These are phyloP conservation scores for Leptopilina syphax DNA, from an alignment of 2,888 invertebrate genomes.

Conservation along the genomic window DNA sequence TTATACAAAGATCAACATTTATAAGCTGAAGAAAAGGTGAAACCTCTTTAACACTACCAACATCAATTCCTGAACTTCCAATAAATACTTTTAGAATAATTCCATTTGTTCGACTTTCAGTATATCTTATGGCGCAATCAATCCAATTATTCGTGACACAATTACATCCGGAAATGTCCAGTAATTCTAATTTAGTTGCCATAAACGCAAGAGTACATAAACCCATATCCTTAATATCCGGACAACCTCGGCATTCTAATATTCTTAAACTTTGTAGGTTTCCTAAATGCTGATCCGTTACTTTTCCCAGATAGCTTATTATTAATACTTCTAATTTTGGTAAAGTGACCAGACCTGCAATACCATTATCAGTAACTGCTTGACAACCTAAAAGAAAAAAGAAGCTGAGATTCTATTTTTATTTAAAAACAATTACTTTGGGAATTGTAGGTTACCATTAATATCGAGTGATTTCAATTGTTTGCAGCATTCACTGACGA, in stretches of 20 bases:
- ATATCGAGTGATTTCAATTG: conserved; percentile 64
- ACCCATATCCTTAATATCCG: conserved; percentile 60
- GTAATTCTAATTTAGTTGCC: conserved; percentile 62
- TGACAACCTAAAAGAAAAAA: conserved; percentile 56
- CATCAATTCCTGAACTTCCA: conserved; percentile 60
- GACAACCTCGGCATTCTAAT: conserved; percentile 67
- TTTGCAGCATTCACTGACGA: conserved; percentile 73
- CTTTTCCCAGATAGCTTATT: conserved; percentile 62
- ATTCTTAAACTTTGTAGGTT: conserved; percentile 62
- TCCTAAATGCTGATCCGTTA: conserved; percentile 62
- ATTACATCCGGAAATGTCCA: conserved; percentile 69
- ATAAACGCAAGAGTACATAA: conserved; percentile 60
- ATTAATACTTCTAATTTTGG: conserved; percentile 65
- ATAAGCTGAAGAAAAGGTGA: conserved; percentile 69
- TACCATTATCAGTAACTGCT: conserved; percentile 62
- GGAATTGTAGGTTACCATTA: conserved; percentile 51
- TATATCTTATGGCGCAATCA: conserved; percentile 63
- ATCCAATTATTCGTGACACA: conserved; percentile 62
- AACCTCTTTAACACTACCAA: conserved; percentile 51
- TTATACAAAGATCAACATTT: conserved; percentile 60
- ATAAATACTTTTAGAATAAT: conserved; percentile 67
- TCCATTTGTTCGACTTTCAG: conserved; percentile 65
- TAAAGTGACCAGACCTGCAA: conserved; percentile 62
- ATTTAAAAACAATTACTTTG: no score
- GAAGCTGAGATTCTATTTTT: background rate